Evolutionary conservation across 2,797 vertebrate species (phyloP).

Genomic region (Hylomyscus alleni): DNA sequence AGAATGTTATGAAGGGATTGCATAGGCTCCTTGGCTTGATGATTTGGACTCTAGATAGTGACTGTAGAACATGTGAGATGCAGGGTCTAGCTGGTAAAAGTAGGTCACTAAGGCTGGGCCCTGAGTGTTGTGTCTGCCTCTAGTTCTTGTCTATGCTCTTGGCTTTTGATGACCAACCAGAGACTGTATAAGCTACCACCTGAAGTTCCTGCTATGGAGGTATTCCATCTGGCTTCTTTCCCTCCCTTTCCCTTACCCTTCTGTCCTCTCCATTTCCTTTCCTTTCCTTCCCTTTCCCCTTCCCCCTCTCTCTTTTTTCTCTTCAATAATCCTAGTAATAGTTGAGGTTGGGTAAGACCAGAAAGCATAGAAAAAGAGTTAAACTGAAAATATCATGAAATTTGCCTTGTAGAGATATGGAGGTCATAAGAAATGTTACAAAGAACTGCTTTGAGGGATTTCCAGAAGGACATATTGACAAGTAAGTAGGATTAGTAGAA

Average conservation of each 20-base stretch:
- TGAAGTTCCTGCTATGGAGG: background rate
- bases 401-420: background rate
- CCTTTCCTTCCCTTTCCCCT: background rate
- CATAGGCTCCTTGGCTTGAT: background rate
- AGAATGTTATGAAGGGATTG: no score
- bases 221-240: no score
- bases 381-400: background rate
- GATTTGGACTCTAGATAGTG: background rate
- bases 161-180: background rate
- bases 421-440: background rate
- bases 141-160: background rate
- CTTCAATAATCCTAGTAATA: background rate
- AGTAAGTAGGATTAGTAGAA: background rate
- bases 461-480: background rate
- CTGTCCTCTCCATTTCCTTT: accelerated
- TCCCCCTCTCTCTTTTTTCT: background rate
- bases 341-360: no score
- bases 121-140: background rate
- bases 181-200: background rate
- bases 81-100: background rate
- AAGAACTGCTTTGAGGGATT: background rate
- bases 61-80: background rate
- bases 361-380: background rate
- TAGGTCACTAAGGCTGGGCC: background rate
- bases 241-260: accelerated